These are phyloP conservation scores for Chaetophractus vellerosus DNA, from an alignment of 2,797 vertebrate genomes.

Conservation along the genomic window DNA sequence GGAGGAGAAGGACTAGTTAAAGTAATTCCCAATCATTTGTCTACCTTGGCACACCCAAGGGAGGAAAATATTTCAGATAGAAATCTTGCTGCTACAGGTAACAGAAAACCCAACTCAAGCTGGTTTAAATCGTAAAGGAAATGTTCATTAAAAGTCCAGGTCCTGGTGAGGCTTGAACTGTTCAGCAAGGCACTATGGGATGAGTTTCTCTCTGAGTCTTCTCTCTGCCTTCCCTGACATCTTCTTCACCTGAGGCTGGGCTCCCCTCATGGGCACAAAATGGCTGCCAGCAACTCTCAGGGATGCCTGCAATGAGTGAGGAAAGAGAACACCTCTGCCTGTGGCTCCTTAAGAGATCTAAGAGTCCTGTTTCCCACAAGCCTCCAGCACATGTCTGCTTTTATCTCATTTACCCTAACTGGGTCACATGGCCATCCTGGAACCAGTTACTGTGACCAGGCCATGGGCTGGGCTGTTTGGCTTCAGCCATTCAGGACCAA, in stretches of 20 bases:
- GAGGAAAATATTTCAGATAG: background rate
- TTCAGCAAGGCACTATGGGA: background rate
- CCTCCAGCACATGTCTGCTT: background rate
- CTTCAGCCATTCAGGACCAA: too few species aligned
- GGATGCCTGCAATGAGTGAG: background rate
- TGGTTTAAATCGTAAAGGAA: slow-evolving; percentile 36
- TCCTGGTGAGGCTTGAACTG: background rate
- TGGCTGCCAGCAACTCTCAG: background rate
- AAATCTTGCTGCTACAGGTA: background rate
- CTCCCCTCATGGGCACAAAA: background rate
- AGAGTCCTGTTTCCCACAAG: background rate
- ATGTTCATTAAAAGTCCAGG: background rate
- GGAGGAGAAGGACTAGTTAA: background rate
- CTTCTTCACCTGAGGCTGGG: background rate
- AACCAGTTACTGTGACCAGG: background rate
- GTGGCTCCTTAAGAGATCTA: background rate
- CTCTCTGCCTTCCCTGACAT: background rate
- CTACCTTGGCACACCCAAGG: background rate
- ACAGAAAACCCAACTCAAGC: background rate
- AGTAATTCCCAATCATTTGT: background rate
- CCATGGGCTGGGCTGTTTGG: too few species aligned
- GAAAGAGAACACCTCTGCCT: background rate
- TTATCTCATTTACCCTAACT: background rate
- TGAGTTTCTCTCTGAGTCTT: background rate
- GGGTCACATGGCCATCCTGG: background rate